phyloP scores from a whole-genome alignment of 1,140 invertebrate species.

The Ceratosolen fusciceps region DNA sequence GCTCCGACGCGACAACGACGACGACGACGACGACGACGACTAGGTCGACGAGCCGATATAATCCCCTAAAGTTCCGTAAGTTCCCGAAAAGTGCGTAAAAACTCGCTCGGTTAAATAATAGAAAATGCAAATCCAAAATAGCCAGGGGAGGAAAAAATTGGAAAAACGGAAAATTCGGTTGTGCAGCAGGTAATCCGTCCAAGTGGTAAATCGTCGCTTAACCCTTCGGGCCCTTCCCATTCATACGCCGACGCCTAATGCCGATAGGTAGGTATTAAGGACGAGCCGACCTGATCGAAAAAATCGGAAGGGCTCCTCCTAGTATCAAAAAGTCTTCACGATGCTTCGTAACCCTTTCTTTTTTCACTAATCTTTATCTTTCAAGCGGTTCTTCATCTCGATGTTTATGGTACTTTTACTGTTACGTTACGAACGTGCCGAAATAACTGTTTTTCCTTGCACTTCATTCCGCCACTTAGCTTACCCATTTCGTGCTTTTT shows the following conservation, averaged over 20 bases:
- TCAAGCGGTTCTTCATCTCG: background rate
- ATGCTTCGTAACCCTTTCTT: constrained; percentile 45
- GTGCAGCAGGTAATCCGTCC: background rate
- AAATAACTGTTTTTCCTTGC: constrained; percentile 44
- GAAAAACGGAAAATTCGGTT: background rate
- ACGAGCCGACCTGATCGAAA: background rate
- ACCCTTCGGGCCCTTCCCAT: background rate
- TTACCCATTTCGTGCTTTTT: constrained; percentile 33
- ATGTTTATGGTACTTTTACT: constrained; percentile 54
- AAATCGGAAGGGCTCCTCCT: background rate
- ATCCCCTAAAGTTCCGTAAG: background rate
- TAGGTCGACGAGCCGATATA: constrained; percentile 18
- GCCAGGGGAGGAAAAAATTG: background rate
- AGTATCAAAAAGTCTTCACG: constrained; percentile 52
- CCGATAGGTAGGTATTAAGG: constrained; percentile 5
- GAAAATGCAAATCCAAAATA: constrained; percentile 30
- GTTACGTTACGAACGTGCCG: constrained; percentile 41
- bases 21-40: too few species aligned
- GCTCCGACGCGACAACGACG: background rate
- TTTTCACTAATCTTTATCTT: constrained; percentile 48
- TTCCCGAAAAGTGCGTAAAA: constrained; percentile 22
- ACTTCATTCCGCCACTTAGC: constrained; percentile 10
- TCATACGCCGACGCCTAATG: background rate
- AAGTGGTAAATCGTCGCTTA: constrained; percentile 19
- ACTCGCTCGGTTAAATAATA: background rate